These are phyloP conservation scores for Saguinus midas DNA, from an alignment of 2,113 vertebrate genomes.

Conservation along the genomic window DNA sequence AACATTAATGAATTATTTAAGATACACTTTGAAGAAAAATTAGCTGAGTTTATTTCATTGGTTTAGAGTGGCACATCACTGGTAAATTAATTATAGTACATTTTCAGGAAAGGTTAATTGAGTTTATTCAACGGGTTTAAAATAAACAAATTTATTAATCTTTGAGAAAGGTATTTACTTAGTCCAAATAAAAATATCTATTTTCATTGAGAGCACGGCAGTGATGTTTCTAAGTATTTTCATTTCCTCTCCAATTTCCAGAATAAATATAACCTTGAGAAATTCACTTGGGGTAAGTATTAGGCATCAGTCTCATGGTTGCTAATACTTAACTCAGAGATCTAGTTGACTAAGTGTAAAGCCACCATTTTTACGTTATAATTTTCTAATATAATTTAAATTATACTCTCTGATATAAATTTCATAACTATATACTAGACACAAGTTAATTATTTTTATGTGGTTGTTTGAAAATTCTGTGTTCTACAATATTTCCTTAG, in stretches of 20 bases:
- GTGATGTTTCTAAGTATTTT: neutral
- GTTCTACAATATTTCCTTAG: neutral
- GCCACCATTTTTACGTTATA: neutral
- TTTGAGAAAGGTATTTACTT: neutral
- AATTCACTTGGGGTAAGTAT: neutral
- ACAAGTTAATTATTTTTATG: neutral
- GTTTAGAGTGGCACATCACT: neutral
- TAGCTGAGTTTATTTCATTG: neutral
- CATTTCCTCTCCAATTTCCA: neutral
- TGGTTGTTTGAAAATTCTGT: neutral
- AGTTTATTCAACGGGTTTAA: neutral
- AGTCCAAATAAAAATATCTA: constrained; percentile 7
- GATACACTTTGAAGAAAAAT: neutral
- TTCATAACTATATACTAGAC: neutral
- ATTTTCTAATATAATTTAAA: neutral
- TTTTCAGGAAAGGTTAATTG: neutral
- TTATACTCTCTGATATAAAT: neutral
- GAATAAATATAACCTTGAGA: neutral
- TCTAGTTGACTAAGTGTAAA: neutral
- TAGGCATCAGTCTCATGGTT: neutral
- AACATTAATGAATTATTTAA: neutral
- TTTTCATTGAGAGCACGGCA: neutral
- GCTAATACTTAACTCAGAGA: neutral
- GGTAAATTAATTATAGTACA: constrained; percentile 10
- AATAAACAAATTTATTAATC: neutral